Evolutionary conservation across 2,797 vertebrate genomes (phyloP).

Genomic region (Nannoperca obscura): DNA sequence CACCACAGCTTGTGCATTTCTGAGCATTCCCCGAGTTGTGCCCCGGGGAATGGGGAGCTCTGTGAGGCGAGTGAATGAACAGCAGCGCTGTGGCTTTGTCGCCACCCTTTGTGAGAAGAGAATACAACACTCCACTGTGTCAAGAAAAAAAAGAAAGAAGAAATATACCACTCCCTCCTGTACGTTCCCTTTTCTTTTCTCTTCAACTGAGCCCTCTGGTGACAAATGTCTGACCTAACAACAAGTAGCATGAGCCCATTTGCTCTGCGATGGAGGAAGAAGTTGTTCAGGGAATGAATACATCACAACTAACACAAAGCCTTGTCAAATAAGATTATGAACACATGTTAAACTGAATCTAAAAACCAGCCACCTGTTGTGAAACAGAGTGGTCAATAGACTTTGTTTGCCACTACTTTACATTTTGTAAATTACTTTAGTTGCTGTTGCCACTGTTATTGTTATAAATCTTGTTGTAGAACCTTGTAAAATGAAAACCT

Average conservation of each 20-base stretch:
- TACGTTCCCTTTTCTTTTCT: background rate
- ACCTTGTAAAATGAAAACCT: slow-evolving; percentile 3
- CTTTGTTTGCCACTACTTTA: background rate
- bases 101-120: slow-evolving; percentile 52
- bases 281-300: background rate
- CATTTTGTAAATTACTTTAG: background rate
- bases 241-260: slow-evolving; percentile 4
- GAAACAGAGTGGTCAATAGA: background rate
- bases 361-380: background rate
- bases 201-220: slow-evolving; percentile 60
- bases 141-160: background rate
- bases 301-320: background rate
- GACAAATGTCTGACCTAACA: slow-evolving; percentile 35
- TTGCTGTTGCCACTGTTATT: background rate
- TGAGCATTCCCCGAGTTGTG: background rate
- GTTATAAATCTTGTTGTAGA: background rate
- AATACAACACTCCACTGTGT: slow-evolving; percentile 31
- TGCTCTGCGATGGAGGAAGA: background rate
- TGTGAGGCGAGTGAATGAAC: background rate
- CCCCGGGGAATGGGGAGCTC: background rate
- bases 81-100: slow-evolving; percentile 45
- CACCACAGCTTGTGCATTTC: background rate
- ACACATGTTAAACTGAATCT: background rate
- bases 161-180: background rate
- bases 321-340: background rate